These are phyloP conservation scores for Corythornis cristatus DNA, from an alignment of 2,113 vertebrate species.

Conservation along the genomic window DNA sequence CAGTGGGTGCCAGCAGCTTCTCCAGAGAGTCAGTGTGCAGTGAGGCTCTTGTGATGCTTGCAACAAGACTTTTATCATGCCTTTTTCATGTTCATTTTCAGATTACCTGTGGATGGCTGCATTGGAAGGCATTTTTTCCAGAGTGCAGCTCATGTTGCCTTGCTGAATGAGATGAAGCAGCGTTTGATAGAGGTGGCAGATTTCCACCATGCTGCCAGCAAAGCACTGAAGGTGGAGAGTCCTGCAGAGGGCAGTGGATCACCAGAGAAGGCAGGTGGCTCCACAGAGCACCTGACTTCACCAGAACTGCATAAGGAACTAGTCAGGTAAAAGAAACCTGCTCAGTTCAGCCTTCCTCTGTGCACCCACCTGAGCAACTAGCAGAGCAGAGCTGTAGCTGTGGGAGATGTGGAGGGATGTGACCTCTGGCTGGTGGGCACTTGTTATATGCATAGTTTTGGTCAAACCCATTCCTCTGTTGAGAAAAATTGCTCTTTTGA, in stretches of 20 bases:
- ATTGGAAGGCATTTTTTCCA: slow-evolving; percentile 94
- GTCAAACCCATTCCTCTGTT: neutral
- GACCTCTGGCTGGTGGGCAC: neutral
- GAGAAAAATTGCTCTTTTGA: neutral
- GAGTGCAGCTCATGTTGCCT: slow-evolving; percentile 76
- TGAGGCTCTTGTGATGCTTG: neutral
- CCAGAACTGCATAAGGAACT: slow-evolving; percentile 92
- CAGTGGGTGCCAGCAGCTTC: neutral
- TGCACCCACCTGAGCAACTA: neutral
- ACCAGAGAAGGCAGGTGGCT: slow-evolving; percentile 42
- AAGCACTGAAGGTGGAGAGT: slow-evolving; percentile 83
- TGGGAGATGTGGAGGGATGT: neutral
- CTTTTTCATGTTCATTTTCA: slow-evolving; percentile 30
- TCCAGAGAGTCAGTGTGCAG: neutral
- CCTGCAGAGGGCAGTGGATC: slow-evolving; percentile 71
- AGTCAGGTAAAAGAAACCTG: slow-evolving; percentile 80
- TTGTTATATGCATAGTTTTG: neutral
- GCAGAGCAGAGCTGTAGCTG: neutral
- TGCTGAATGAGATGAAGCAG: slow-evolving; percentile 88
- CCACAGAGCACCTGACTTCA: slow-evolving; percentile 80
- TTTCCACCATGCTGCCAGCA: slow-evolving; percentile 93
- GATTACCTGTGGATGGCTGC: slow-evolving; percentile 89
- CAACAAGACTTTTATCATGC: neutral
- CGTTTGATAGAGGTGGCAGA: slow-evolving; percentile 89
- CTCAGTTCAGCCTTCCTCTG: neutral